A percentile compares a stretch with the other conserved stretches of the same genome.
These are phyloP conservation scores for Charaxes varanes DNA, from an alignment of 1,140 invertebrate species.

Conservation along the genomic window DNA sequence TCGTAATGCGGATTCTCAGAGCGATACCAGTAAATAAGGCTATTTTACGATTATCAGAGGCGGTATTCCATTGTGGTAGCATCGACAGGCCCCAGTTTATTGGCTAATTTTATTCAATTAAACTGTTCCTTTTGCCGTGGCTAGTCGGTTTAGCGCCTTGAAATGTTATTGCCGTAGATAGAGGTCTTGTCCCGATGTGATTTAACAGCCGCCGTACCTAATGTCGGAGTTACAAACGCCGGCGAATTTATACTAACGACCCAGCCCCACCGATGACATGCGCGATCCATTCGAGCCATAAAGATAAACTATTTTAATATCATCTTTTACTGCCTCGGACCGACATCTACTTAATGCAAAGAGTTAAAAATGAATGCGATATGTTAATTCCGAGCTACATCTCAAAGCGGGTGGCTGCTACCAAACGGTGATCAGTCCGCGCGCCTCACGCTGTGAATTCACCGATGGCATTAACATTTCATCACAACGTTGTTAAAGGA, in stretches of 20 bases:
- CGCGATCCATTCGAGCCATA: slow-evolving; percentile 27
- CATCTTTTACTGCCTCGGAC: slow-evolving; percentile 27
- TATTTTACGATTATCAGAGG: slow-evolving; percentile 47
- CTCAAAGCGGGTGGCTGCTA: slow-evolving; percentile 48
- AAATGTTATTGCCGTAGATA: slow-evolving; percentile 63
- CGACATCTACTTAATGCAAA: slow-evolving; percentile 33
- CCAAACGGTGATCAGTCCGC: slow-evolving; percentile 50
- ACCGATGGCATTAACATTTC: slow-evolving; percentile 45
- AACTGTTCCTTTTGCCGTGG: slow-evolving; percentile 56
- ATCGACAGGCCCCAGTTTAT: slow-evolving; percentile 61
- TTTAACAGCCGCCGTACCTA: slow-evolving; percentile 35
- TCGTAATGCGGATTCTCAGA: slow-evolving; percentile 59
- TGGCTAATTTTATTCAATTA: slow-evolving; percentile 73
- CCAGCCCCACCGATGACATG: slow-evolving; percentile 30
- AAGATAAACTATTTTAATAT: slow-evolving; percentile 36
- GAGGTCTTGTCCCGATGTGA: slow-evolving; percentile 36
- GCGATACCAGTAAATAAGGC: slow-evolving; percentile 54
- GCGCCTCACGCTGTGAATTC: slow-evolving; percentile 52
- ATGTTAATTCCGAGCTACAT: slow-evolving; percentile 52
- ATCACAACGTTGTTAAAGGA: slow-evolving; percentile 52
- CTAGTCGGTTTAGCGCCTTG: slow-evolving; percentile 45
- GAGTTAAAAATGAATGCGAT: slow-evolving; percentile 56
- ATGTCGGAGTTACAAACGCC: slow-evolving; percentile 25
- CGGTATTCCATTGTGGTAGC: slow-evolving; percentile 65
- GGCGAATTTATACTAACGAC: slow-evolving; percentile 43